A percentile compares a stretch with the other conserved stretches of the same genome.
Conservation (phyloP, 2,113 vertebrate species). For the Sardina pilchardus region DNA sequence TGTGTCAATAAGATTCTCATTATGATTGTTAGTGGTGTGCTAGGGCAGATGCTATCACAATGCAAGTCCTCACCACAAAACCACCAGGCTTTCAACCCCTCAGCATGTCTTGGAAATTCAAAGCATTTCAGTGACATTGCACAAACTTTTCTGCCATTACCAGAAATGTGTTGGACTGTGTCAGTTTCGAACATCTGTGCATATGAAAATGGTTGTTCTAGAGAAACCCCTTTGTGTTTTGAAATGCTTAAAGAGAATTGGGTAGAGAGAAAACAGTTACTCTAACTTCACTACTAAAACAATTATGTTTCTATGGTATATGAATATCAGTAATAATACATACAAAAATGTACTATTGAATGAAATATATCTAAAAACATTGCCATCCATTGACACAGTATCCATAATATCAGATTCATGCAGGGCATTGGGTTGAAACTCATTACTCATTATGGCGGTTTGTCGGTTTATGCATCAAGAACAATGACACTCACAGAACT, state of each 20-base stretch:
- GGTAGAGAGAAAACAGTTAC: not conserved
- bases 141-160: constrained; percentile 62
- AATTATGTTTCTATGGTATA: not conserved
- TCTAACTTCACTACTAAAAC: not conserved
- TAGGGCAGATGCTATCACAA: constrained; percentile 57
- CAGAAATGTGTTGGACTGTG: constrained; percentile 52
- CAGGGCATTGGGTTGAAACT: too few relatives aligned
- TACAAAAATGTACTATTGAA: too few relatives aligned
- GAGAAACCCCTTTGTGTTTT: not conserved
- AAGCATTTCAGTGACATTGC: constrained; percentile 46
- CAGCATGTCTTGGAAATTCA: constrained; percentile 64
- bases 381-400: too few relatives aligned
- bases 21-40: constrained; percentile 59
- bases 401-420: too few relatives aligned
- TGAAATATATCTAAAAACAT: too few relatives aligned
- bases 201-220: not conserved
- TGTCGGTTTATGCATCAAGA: too few relatives aligned
- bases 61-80: constrained; percentile 66
- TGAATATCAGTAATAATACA: not conserved
- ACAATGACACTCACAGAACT: too few relatives aligned
- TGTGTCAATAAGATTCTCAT: constrained; percentile 59
- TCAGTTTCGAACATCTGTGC: not conserved
- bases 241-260: not conserved
- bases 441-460: too few relatives aligned
- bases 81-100: constrained; percentile 65